These are phyloP conservation scores for Lymantria monacha DNA, from an alignment of 2,888 invertebrate genomes.

Conservation along the genomic window DNA sequence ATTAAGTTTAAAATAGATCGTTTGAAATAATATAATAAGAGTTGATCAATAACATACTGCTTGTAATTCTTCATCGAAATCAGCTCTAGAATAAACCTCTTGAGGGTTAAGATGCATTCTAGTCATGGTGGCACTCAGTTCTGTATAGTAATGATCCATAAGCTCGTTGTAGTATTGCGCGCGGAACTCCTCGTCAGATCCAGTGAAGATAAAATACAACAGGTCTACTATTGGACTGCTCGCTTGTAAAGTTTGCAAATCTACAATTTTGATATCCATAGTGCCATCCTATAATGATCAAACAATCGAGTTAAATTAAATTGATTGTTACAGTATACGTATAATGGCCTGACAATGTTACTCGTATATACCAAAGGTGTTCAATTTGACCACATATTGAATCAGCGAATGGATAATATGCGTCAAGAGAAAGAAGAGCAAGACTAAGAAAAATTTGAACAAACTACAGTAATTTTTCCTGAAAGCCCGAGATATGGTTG, in stretches of 20 bases:
- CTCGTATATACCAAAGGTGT: too few relatives aligned
- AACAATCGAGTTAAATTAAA: not conserved
- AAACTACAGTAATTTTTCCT: too few relatives aligned
- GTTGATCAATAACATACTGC: constrained; percentile 30
- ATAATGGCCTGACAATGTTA: too few relatives aligned
- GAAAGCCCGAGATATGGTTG: too few relatives aligned
- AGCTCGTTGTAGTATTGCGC: constrained; percentile 33
- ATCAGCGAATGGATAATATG: too few relatives aligned
- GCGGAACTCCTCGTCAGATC: too few relatives aligned
- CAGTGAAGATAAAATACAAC: constrained; percentile 54
- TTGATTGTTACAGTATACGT: too few relatives aligned
- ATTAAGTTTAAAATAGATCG: too few relatives aligned
- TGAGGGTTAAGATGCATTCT: constrained; percentile 39
- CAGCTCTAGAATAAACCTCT: constrained; percentile 43
- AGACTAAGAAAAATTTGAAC: too few relatives aligned
- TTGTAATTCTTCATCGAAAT: constrained; percentile 48
- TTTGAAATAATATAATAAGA: too few relatives aligned
- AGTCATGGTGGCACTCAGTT: constrained; percentile 36
- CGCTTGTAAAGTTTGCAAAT: constrained; percentile 53
- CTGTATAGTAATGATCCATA: constrained; percentile 37
- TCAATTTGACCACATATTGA: too few relatives aligned
- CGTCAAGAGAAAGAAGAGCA: too few relatives aligned
- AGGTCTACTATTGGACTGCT: constrained; percentile 48
- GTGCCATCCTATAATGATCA: constrained; percentile 43
- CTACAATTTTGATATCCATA: constrained; percentile 41